Conservation (phyloP, 1,140 invertebrate genomes). For the silkworm (Bombyx mori) region DNA sequence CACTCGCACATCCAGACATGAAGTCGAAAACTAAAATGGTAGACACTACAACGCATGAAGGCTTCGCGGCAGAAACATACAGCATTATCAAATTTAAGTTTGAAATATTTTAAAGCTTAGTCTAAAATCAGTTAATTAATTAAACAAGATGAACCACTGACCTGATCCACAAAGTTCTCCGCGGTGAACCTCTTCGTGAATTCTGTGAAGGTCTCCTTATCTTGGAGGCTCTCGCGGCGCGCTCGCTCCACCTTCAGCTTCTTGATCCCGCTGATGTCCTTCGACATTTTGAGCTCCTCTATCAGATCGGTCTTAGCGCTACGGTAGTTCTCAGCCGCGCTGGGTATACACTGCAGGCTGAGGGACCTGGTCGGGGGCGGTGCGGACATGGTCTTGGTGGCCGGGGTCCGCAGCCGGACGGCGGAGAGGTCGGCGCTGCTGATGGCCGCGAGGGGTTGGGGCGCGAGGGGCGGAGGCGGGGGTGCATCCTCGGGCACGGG, state of each 20-base stretch:
- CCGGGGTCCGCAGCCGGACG: constrained; percentile 82
- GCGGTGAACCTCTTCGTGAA: constrained; percentile 87
- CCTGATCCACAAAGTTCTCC: constrained; percentile 91
- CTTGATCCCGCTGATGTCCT: constrained; percentile 90
- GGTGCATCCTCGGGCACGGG: constrained; percentile 66
- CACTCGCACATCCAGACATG: too few species aligned
- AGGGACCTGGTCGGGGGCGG: constrained; percentile 80
- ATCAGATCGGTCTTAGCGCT: constrained; percentile 88
- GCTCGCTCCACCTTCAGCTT: constrained; percentile 91
- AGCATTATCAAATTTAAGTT: too few species aligned
- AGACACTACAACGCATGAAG: too few species aligned
- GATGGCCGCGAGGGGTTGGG: constrained; percentile 79
- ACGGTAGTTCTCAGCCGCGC: constrained; percentile 79
- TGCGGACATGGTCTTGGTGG: constrained; percentile 84
- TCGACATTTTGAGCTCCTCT: constrained; percentile 90
- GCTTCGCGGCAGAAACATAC: too few species aligned
- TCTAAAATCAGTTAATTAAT: too few species aligned
- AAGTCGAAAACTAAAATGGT: too few species aligned
- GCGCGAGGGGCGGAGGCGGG: constrained; percentile 71
- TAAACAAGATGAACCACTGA: constrained; percentile 46
- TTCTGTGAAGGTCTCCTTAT: constrained; percentile 86
- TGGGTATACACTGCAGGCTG: constrained; percentile 78
- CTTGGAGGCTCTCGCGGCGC: constrained; percentile 83
- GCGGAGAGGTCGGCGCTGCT: constrained; percentile 89
- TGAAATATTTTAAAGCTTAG: too few species aligned